phyloP scores from a whole-genome alignment of 2,113 vertebrate genomes.

The Puma concolor region DNA sequence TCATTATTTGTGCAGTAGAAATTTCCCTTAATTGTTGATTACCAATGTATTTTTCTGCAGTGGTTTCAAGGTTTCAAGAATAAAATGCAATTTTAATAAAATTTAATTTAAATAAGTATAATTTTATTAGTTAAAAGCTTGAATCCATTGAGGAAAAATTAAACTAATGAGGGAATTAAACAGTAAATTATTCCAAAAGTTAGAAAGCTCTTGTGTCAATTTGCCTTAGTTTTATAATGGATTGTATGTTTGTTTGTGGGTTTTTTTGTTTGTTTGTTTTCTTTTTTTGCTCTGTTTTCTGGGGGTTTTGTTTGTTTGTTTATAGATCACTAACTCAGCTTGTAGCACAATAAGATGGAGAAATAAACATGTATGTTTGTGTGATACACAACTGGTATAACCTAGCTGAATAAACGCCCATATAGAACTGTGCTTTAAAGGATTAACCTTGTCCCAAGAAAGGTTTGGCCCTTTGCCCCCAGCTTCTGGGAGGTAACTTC shows the following conservation, averaged over 20 bases:
- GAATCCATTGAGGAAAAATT: neutral
- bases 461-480: neutral
- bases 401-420: neutral
- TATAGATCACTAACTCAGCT: neutral
- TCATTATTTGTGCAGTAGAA: constrained; percentile 5
- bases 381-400: neutral
- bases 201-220: neutral
- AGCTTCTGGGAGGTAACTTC: neutral
- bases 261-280: too few species aligned
- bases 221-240: neutral
- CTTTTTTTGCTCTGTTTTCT: neutral
- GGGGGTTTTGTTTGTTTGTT: neutral
- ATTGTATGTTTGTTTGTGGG: neutral
- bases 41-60: neutral
- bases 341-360: neutral
- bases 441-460: neutral
- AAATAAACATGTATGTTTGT: neutral
- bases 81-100: constrained; percentile 13
- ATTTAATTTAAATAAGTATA: neutral
- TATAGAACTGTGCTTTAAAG: neutral
- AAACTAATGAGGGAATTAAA: neutral
- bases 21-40: constrained; percentile 29
- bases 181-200: neutral
- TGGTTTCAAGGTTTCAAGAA: neutral
- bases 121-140: constrained; percentile 35